Conservation (phyloP, 2,888 invertebrate genomes). For the Punctoribates punctum region DNA sequence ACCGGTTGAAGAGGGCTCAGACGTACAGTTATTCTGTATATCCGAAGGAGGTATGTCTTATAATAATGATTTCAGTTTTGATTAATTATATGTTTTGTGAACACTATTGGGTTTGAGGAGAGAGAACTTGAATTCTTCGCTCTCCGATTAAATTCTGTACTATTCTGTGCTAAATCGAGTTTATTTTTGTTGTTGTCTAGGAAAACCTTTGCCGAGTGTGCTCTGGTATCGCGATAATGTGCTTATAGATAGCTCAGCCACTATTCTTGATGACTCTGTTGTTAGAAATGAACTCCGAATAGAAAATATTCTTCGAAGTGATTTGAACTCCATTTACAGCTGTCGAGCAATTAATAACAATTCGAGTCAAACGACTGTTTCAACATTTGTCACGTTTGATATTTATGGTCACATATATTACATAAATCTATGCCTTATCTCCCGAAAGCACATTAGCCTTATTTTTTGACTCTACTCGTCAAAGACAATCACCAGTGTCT, state of each 20-base stretch:
- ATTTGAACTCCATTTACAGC: conserved; percentile 27
- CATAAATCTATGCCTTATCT: conserved; percentile 5
- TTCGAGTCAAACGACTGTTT: conserved; percentile 20
- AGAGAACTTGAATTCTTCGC: not conserved
- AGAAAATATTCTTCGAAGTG: conserved; percentile 1
- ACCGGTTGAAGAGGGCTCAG: conserved; percentile 46
- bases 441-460: not conserved
- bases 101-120: not conserved
- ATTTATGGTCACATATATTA: conserved; percentile 21
- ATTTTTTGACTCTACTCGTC: too few relatives aligned
- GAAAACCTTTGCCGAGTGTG: conserved; percentile 1
- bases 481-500: too few relatives aligned
- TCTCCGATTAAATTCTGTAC: not conserved
- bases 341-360: conserved; percentile 34
- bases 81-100: not conserved
- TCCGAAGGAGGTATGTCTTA: conserved; percentile 44
- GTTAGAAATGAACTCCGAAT: conserved; percentile 18
- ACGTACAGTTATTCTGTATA: conserved; percentile 43
- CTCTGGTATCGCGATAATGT: conserved; percentile 25
- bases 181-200: not conserved
- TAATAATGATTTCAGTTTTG: not conserved
- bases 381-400: conserved; percentile 33
- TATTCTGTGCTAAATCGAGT: too few relatives aligned
- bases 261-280: conserved; percentile 8
- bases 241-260: conserved; percentile 16